These are phyloP conservation scores for Blera fallax DNA, from an alignment of 2,888 invertebrate species.

Conservation along the genomic window DNA sequence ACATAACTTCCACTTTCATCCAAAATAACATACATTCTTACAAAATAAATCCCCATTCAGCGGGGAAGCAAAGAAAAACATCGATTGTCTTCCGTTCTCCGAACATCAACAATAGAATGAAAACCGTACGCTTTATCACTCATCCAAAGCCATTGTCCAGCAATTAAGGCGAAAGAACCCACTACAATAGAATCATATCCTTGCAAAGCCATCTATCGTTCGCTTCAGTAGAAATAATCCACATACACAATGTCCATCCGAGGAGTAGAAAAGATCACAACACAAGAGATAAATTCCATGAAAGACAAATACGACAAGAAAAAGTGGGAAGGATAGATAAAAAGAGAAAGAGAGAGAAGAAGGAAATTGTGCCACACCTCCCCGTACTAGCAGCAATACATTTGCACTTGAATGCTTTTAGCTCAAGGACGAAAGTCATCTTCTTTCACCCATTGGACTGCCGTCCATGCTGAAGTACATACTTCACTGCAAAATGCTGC, in stretches of 20 bases:
- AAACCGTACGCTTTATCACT: slow-evolving; percentile 60
- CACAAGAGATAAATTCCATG: slow-evolving; percentile 47
- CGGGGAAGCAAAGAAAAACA: slow-evolving; percentile 31
- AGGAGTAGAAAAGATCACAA: slow-evolving; percentile 17
- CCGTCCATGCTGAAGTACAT: neutral
- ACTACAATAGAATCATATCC: slow-evolving; percentile 60
- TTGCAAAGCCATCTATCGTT: slow-evolving; percentile 21
- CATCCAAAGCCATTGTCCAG: slow-evolving; percentile 63
- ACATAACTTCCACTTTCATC: slow-evolving; percentile 4
- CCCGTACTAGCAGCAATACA: slow-evolving; percentile 13
- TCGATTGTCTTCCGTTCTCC: slow-evolving; percentile 49
- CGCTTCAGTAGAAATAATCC: neutral
- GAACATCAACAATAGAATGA: slow-evolving; percentile 51
- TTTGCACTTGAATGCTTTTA: slow-evolving; percentile 72
- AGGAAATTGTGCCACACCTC: neutral
- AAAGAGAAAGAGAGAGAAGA: too few species aligned
- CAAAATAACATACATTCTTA: slow-evolving; percentile 16
- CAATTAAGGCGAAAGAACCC: slow-evolving; percentile 61
- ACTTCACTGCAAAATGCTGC: slow-evolving; percentile 56
- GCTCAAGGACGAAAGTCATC: slow-evolving; percentile 66
- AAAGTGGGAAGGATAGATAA: too few species aligned
- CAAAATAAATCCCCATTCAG: slow-evolving; percentile 26
- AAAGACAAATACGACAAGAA: slow-evolving; percentile 44
- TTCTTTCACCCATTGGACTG: neutral
- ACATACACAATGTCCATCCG: neutral